Evolutionary conservation across 2,888 invertebrate species (phyloP).

Genomic region (Ophonus ardosiacus): DNA sequence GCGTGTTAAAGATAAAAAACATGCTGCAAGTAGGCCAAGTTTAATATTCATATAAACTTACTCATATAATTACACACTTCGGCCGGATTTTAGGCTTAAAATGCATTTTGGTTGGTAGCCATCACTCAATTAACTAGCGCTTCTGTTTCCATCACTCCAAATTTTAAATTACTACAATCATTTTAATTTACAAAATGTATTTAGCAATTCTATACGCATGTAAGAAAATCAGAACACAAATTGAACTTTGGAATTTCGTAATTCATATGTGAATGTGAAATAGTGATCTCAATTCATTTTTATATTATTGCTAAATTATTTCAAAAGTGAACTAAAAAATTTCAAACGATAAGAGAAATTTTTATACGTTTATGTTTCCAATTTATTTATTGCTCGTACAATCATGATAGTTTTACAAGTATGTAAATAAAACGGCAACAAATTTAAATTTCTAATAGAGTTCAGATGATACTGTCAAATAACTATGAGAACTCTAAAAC

Average conservation of each 20-base stretch:
- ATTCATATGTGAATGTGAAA: neutral
- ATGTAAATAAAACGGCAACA: neutral
- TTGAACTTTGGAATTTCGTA: neutral
- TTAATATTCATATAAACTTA: neutral
- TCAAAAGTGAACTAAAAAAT: neutral
- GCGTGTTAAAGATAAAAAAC: neutral
- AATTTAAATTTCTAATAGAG: neutral
- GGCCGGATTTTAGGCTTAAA: neutral
- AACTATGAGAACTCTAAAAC: no score
- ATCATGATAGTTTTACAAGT: neutral
- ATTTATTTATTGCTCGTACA: neutral
- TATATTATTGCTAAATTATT: neutral
- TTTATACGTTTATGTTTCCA: neutral
- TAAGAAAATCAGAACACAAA: neutral
- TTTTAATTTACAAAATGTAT: neutral
- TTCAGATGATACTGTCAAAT: no score
- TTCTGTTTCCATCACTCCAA: neutral
- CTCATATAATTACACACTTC: neutral
- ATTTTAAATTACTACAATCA: neutral
- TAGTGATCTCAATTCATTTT: neutral
- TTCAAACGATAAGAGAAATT: neutral
- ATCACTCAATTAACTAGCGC: neutral
- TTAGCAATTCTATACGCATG: neutral
- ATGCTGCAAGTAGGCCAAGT: neutral
- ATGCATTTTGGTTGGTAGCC: neutral